Conservation (phyloP, 1,140 invertebrate species). For the Neodiprion lecontei region DNA sequence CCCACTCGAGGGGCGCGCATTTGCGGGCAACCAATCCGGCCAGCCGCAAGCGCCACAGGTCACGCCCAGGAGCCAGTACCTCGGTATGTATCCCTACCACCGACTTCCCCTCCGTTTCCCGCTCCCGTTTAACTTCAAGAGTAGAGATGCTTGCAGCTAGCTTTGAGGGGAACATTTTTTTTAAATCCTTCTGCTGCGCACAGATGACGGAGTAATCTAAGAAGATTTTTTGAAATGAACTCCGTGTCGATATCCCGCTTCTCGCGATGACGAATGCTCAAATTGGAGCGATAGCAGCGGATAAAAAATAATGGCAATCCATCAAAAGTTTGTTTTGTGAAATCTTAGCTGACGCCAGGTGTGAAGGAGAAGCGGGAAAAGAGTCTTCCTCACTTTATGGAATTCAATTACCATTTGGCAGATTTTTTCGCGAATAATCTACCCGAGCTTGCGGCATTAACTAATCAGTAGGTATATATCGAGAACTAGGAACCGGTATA, state of each 20-base stretch:
- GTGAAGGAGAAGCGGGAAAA: no score
- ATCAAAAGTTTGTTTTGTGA: no score
- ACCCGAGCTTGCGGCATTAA: no score
- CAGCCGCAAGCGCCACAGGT: slow-evolving; percentile 48
- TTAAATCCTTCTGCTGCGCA: slow-evolving; percentile 27
- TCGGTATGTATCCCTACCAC: slow-evolving; percentile 43
- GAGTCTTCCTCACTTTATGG: no score
- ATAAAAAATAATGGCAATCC: no score
- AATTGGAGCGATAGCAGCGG: no score
- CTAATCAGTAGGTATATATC: no score
- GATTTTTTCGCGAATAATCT: no score
- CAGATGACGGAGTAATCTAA: slow-evolving; percentile 59
- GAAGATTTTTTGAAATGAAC: slow-evolving; percentile 46
- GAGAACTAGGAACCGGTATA: no score
- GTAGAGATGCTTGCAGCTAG: not conserved
- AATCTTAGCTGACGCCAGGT: no score
- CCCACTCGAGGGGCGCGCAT: slow-evolving; percentile 39
- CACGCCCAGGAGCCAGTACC: slow-evolving; percentile 58
- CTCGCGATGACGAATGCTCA: no score
- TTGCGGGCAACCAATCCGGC: slow-evolving; percentile 54
- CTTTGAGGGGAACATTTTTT: slow-evolving; percentile 19
- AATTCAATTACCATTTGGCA: no score
- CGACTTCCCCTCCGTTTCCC: slow-evolving; percentile 34
- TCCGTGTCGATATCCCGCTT: slow-evolving; percentile 29
- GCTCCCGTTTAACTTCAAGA: slow-evolving; percentile 15